Evolutionary conservation across 2,888 invertebrate species (phyloP), one percentile per base, ranked within the genome.

Genomic region (Drosophila robusta): DNA sequence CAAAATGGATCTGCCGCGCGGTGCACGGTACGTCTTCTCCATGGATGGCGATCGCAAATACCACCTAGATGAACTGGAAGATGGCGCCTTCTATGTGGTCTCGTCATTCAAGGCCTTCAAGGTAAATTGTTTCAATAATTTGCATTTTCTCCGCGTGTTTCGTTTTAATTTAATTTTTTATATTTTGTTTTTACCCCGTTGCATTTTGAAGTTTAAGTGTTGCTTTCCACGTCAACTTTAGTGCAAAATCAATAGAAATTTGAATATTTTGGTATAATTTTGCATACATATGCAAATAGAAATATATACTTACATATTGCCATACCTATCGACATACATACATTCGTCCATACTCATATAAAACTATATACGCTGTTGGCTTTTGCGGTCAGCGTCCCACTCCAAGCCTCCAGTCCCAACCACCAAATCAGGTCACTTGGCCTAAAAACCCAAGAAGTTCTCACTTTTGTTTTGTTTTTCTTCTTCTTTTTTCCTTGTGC

Each of bases 51-150:
- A 96, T 81, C 94, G 97, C 61, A 96, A 98, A 90, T 95, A 95
- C 91, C 94, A 95, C 90, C 93, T 97, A 81, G 98, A 96, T 87
- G 97, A 98, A 90, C 93, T 98, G 70, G 96, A 97, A 90, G 97
- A 98, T 90, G 97, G 97, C n/a, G 96, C 96, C 16, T 96, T 96
- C 8, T 98, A 98, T 92, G 97, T 98, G 75, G 98, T 98, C 38
- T 98, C 98, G 8, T 97, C 97, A 4, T 97, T 96, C 90, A 97
- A 97, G 92, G 96, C 96, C 11, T 98, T 98, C 92, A 97, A 97
- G 96, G 97, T 97, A 92, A 94, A 94, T 91, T 12, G 12, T 32
- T 18, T 14, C 14, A 11, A 14, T 24, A 29, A 44, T 32, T 50
- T 60, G 44, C 38, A 46, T 54, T 32, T 26, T 4, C 3, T 47